Evolutionary conservation across 2,797 vertebrate species (phyloP).

Genomic region (Notoglanidium macrostoma): DNA sequence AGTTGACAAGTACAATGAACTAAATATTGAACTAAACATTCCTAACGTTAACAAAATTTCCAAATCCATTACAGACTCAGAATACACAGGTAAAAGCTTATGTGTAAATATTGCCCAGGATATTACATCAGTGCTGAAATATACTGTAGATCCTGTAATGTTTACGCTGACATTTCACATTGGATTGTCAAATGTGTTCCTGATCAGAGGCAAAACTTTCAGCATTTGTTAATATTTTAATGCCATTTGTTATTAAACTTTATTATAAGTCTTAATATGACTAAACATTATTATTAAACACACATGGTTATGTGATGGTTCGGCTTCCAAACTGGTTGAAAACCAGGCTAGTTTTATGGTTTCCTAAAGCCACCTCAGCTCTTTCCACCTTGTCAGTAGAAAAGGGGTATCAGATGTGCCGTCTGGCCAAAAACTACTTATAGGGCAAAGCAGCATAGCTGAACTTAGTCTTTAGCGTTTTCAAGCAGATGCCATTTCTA

Average conservation of each 20-base stretch:
- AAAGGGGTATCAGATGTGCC: neutral
- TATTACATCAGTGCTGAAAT: neutral
- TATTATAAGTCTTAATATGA: no score
- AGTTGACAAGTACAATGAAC: neutral
- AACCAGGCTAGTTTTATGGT: neutral
- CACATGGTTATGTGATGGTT: neutral
- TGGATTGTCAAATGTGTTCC: neutral
- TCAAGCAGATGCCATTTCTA: neutral
- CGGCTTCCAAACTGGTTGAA: neutral
- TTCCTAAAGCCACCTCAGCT: conserved; percentile 1
- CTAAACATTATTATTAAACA: neutral
- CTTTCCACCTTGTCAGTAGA: neutral
- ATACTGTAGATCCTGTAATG: neutral
- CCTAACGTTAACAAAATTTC: neutral
- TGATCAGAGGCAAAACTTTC: neutral
- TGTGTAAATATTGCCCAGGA: neutral
- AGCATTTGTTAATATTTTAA: neutral
- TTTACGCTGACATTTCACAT: neutral
- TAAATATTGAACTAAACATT: neutral
- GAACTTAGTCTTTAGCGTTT: neutral
- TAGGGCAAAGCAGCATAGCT: neutral
- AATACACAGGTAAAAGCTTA: neutral
- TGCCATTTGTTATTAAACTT: neutral
- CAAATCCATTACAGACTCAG: neutral
- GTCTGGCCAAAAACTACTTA: neutral